phyloP scores from a whole-genome alignment of 2,888 invertebrate species.

The Amorpha juglandis region DNA sequence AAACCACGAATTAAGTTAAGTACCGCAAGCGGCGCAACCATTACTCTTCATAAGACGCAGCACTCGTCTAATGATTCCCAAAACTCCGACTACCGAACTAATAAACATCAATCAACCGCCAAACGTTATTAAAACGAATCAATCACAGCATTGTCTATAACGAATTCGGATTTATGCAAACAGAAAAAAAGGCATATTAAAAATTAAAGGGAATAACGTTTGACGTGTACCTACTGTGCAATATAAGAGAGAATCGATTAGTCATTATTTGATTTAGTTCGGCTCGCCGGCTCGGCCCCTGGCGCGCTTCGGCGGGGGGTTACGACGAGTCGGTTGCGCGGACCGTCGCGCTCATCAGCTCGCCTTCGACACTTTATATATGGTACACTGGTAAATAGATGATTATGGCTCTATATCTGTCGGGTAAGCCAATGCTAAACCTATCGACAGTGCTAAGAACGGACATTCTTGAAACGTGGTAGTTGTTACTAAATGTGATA shows the following conservation, averaged over 20 bases:
- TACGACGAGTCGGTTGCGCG: constrained; percentile 66
- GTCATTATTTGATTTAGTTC: constrained; percentile 85
- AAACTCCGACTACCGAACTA: constrained; percentile 83
- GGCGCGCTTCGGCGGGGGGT: constrained; percentile 75
- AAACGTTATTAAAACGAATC: constrained; percentile 79
- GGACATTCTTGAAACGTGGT: not conserved
- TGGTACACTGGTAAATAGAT: constrained; percentile 52
- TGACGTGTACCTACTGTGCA: constrained; percentile 85
- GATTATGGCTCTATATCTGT: constrained; percentile 45
- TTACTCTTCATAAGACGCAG: constrained; percentile 81
- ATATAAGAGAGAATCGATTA: constrained; percentile 83
- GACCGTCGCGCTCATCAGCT: constrained; percentile 72
- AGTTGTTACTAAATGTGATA: not conserved
- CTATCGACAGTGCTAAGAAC: not conserved
- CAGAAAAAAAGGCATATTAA: constrained; percentile 72
- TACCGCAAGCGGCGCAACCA: constrained; percentile 71
- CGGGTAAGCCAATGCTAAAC: constrained; percentile 34
- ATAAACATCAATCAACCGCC: constrained; percentile 82
- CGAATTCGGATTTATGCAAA: constrained; percentile 80
- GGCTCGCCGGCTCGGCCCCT: constrained; percentile 73
- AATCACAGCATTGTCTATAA: constrained; percentile 82
- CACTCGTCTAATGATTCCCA: constrained; percentile 79
- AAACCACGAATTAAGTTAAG: constrained; percentile 79
- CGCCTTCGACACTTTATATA: constrained; percentile 80
- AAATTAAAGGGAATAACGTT: constrained; percentile 81